Percentiles rank a stretch among this genome's conserved stretches.
Evolutionary conservation across 2,113 vertebrate species (phyloP).

Genomic region (Otis tarda): DNA sequence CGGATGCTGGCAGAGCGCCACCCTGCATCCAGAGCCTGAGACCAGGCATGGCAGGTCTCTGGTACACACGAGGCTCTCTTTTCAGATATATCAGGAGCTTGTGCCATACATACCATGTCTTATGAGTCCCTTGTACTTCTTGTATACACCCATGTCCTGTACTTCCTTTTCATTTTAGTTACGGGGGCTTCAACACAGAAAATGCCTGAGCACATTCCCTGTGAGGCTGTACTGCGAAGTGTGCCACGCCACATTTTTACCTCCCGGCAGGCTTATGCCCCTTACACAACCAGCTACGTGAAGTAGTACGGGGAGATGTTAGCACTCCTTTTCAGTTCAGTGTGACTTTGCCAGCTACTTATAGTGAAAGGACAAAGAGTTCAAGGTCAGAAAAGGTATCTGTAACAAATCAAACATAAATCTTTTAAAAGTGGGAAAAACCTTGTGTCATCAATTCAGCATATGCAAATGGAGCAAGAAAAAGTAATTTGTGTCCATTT

Average conservation of each 20-base stretch:
- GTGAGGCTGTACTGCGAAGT: neutral
- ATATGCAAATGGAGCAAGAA: neutral
- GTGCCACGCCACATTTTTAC: neutral
- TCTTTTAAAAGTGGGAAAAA: neutral
- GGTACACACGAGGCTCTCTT: too few relatives aligned
- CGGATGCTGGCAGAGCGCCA: too few relatives aligned
- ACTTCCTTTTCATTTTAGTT: neutral
- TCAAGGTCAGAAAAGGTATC: neutral
- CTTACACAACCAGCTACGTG: neutral
- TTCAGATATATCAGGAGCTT: neutral
- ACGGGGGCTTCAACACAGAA: accelerated
- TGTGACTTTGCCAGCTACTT: neutral
- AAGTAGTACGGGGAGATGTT: neutral
- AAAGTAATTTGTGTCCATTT: neutral
- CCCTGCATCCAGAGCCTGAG: accelerated
- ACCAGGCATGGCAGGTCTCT: neutral
- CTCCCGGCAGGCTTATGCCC: neutral
- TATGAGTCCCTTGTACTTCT: accelerated
- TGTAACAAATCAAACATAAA: neutral
- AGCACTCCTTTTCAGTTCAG: neutral
- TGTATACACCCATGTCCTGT: too few relatives aligned
- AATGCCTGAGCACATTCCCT: neutral
- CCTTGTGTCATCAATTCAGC: neutral
- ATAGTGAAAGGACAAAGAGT: neutral
- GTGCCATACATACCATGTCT: neutral